Evolutionary conservation across 2,797 vertebrate genomes (phyloP).

Genomic region (Threskiornis aethiopicus): DNA sequence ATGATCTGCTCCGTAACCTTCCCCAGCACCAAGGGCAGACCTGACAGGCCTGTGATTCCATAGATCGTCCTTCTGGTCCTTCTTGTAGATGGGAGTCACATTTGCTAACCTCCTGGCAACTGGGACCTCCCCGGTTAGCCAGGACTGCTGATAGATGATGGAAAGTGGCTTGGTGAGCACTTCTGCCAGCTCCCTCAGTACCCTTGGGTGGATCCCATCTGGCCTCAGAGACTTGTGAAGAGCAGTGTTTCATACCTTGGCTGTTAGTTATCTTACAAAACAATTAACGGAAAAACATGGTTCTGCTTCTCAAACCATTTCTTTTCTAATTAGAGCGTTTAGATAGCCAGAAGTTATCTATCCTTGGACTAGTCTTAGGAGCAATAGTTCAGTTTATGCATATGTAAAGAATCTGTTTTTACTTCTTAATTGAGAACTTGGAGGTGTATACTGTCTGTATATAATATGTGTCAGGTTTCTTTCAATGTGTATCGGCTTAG

Average conservation of each 20-base stretch:
- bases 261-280: background rate
- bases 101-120: background rate
- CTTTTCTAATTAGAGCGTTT: background rate
- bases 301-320: background rate
- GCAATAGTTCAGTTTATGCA: background rate
- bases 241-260: background rate
- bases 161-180: background rate
- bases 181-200: rapidly evolving
- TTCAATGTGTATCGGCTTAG: background rate
- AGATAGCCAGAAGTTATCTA: background rate
- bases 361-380: background rate
- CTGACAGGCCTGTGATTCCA: background rate
- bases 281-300: background rate
- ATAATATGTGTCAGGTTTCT: background rate
- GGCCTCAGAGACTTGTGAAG: background rate
- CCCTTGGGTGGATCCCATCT: background rate
- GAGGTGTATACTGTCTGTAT: background rate
- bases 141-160: background rate
- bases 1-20: background rate
- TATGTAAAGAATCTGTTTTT: background rate
- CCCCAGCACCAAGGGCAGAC: background rate
- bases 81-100: background rate
- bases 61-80: background rate
- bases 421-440: background rate
- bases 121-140: background rate